Evolutionary conservation across 2,113 vertebrate species (phyloP).

Genomic region (Melanostigma gelatinosum): DNA sequence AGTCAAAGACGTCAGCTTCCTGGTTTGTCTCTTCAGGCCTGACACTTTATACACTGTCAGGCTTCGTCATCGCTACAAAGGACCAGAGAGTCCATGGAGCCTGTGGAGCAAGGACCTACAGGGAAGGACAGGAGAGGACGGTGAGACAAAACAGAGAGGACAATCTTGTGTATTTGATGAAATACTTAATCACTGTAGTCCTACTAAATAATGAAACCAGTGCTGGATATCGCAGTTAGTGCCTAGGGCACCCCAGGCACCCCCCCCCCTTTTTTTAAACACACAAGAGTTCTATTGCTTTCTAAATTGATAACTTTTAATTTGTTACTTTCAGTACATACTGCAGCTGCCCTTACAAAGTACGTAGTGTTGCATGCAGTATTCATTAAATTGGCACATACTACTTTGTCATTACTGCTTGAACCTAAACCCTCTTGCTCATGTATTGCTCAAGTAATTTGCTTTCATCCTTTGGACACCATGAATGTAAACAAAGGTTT

Average conservation of each 20-base stretch:
- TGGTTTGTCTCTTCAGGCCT: constrained; percentile 66
- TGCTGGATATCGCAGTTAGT: background rate
- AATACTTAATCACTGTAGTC: background rate
- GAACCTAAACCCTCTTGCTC: no score
- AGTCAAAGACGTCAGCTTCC: constrained; percentile 3
- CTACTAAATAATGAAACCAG: background rate
- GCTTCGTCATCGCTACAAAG: constrained; percentile 86
- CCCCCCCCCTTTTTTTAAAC: no score
- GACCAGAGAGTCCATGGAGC: constrained; percentile 87
- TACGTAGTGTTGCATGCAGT: no score
- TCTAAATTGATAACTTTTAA: no score
- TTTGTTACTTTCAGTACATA: no score
- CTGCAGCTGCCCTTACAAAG: no score
- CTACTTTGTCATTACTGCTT: no score
- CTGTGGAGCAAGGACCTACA: constrained; percentile 84
- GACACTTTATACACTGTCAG: constrained; percentile 64
- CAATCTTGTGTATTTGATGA: background rate
- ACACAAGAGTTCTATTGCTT: no score
- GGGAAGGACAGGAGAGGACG: constrained; percentile 85
- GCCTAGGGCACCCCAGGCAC: no score
- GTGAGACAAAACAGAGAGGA: constrained; percentile 48
- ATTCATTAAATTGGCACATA: no score
- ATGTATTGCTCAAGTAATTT: no score
- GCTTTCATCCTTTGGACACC: background rate
- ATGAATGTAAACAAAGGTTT: background rate